Conservation (phyloP, 2,888 invertebrate species). For the Dolichomitus sp. region DNA sequence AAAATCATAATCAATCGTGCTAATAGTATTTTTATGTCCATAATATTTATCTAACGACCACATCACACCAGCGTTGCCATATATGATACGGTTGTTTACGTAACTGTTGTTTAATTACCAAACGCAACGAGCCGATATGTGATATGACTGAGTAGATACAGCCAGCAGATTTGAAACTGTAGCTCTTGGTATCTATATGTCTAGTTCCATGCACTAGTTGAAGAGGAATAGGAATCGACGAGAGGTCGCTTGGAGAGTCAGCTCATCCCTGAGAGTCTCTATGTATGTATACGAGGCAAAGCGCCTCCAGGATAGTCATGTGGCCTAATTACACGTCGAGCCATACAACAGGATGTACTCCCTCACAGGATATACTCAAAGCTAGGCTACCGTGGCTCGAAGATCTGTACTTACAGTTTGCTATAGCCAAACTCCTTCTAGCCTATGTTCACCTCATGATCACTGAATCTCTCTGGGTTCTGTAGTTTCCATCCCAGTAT, state of each 20-base stretch:
- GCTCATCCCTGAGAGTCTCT: constrained; percentile 24
- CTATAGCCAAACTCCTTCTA: constrained; percentile 16
- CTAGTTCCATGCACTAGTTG: neutral
- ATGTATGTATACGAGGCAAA: constrained; percentile 22
- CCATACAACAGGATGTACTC: constrained; percentile 25
- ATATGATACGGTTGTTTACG: constrained; percentile 11
- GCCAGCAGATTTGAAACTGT: neutral
- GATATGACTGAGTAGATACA: neutral
- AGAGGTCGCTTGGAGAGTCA: constrained; percentile 27
- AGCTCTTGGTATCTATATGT: constrained; percentile 13
- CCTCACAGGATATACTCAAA: constrained; percentile 47
- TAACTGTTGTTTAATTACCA: neutral
- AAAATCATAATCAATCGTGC: neutral
- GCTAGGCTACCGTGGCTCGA: constrained; percentile 17
- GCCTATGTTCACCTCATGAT: constrained; percentile 13
- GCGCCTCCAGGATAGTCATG: constrained; percentile 42
- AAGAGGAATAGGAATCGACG: constrained; percentile 30
- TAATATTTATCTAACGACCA: neutral
- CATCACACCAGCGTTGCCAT: neutral
- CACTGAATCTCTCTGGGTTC: constrained; percentile 28
- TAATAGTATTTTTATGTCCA: neutral
- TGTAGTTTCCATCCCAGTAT: neutral
- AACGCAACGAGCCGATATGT: neutral
- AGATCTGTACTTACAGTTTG: constrained; percentile 49
- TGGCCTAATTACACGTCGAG: constrained; percentile 57